Conservation (phyloP, 2,888 invertebrate species). For the Parelbella ahira region DNA sequence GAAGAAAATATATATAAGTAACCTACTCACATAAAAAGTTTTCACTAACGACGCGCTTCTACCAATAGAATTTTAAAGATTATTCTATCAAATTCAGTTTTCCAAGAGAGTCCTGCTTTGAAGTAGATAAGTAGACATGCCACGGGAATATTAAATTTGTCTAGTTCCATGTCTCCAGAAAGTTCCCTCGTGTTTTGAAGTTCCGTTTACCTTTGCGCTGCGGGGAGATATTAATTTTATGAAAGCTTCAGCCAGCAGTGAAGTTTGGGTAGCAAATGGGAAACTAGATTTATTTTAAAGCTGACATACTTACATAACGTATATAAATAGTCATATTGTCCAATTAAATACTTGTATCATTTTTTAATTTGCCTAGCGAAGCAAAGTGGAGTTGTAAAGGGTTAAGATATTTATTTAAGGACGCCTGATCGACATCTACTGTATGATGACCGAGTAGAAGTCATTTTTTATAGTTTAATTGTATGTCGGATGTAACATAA, state of each 20-base stretch:
- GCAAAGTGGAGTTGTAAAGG: no score
- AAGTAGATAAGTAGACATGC: constrained; percentile 34
- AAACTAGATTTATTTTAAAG: constrained; percentile 40
- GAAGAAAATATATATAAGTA: neutral
- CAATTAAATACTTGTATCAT: no score
- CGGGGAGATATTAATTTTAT: constrained; percentile 63
- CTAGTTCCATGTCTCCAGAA: constrained; percentile 61
- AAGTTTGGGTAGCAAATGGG: constrained; percentile 48
- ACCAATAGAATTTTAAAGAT: constrained; percentile 8
- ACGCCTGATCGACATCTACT: no score
- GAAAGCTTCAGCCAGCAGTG: constrained; percentile 48
- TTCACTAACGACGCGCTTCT: neutral
- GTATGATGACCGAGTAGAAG: no score
- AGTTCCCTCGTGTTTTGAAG: constrained; percentile 55
- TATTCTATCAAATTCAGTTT: constrained; percentile 18
- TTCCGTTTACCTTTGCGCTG: constrained; percentile 58
- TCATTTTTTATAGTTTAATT: no score
- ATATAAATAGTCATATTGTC: no score
- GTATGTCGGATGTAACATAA: no score
- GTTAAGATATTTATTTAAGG: no score
- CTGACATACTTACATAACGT: constrained; percentile 18
- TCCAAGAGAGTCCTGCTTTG: constrained; percentile 16
- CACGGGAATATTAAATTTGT: constrained; percentile 62
- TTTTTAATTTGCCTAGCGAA: no score
- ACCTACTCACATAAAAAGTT: neutral